Conservation (phyloP, 2,888 invertebrate species). For the Xestia c-nigrum region DNA sequence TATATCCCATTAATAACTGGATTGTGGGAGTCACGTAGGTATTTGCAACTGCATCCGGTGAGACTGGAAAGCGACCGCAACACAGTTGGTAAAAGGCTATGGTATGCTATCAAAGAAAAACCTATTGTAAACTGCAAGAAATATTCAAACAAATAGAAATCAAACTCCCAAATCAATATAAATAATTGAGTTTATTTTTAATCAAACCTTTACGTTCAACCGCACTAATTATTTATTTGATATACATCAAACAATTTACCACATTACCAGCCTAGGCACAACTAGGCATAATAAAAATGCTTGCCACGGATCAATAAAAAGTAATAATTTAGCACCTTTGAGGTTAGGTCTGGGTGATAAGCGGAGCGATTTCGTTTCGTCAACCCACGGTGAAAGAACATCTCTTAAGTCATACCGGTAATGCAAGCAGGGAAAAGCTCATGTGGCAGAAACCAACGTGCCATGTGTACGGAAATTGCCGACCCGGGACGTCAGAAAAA, state of each 20-base stretch:
- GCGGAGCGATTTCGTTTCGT: slow-evolving; percentile 54
- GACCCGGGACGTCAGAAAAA: neutral
- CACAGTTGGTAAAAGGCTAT: neutral
- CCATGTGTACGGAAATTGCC: neutral
- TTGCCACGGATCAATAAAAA: slow-evolving; percentile 72
- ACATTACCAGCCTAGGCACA: slow-evolving; percentile 43
- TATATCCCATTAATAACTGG: neutral
- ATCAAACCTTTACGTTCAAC: neutral
- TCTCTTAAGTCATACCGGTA: neutral
- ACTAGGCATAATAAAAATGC: slow-evolving; percentile 68
- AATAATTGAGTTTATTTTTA: neutral
- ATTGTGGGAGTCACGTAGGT: neutral
- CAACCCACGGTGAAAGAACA: neutral
- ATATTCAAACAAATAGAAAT: neutral
- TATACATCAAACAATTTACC: slow-evolving; percentile 45
- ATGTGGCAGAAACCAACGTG: neutral
- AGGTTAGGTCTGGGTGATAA: slow-evolving; percentile 6
- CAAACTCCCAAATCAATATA: neutral
- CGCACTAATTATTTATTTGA: slow-evolving; percentile 33
- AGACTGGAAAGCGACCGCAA: neutral
- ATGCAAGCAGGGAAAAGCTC: neutral
- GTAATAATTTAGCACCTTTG: slow-evolving; percentile 73
- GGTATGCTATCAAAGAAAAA: neutral
- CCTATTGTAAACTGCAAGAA: neutral
- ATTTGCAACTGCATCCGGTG: neutral